Evolutionary conservation across 1,140 invertebrate genomes (phyloP), one percentile per base, ranked within the genome.

Genomic region (Gonioctena quinquepunctata): DNA sequence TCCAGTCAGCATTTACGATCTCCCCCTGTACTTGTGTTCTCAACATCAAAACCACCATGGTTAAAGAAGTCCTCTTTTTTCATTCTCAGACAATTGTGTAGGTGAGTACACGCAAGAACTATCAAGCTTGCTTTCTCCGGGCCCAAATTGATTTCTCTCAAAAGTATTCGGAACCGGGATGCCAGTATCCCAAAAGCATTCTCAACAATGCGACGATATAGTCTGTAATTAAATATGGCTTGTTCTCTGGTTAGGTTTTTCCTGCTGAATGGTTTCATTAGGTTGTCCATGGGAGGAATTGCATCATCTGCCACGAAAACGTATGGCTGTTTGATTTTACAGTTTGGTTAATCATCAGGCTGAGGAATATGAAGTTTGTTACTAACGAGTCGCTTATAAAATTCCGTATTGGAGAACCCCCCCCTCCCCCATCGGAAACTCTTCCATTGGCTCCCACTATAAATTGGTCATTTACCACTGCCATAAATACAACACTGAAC

Each of bases 201-300:
- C 75, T 87, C 85, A 13, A 85, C 75, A 7, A 82, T 78, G 54
- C 80, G 66, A 18, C 70, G 13, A 11, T 69, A 74, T 68, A 74
- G 61, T n/a, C 73, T 28, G 49, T 69, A 72, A 61, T 72, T 72
- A 18, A 72, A 72, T 79, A 80, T 70, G 66, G 54, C 69, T 59
- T 70, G 54, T 42, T 68, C 64, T 60, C 72, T 70, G 62, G 54
- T 69, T 48, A 80, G 68, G 50, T 77, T 72, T 33, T 76, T 74
- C 33, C 72, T 76, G 25, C 69, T 69, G 77, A 76, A 87, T 64
- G 85, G 85, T 73, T 84, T 84, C 80, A 86, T 78, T 28, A 86
- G 65, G 67, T 83, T 74, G 57, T 67, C 48, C 59, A 69, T 73
- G 48, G 86, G 49, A 25, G 84, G 76, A 79, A 88, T 88, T 57